phyloP scores from a whole-genome alignment of 2,888 invertebrate genomes.

The Scaptomyza polygonia region DNA sequence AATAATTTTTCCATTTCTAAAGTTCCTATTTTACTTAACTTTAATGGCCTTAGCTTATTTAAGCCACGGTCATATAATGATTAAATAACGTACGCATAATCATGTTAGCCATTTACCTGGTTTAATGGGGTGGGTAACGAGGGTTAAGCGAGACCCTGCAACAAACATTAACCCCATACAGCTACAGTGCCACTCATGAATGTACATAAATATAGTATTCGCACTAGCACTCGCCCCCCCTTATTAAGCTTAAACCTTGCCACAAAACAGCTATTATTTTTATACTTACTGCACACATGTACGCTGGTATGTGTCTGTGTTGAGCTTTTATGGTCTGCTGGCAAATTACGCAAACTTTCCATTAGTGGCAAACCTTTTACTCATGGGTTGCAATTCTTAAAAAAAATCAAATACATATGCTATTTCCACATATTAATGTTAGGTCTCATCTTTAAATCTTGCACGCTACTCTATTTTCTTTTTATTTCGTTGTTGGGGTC shows the following conservation, averaged over 20 bases:
- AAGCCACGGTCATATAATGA: conserved; percentile 5
- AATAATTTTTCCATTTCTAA: not conserved
- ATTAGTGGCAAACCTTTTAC: conserved; percentile 55
- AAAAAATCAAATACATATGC: conserved; percentile 26
- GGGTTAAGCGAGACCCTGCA: conserved; percentile 43
- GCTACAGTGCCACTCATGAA: conserved; percentile 51
- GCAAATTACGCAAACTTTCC: conserved; percentile 74
- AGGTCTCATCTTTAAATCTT: conserved; percentile 4
- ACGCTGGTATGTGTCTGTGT: conserved; percentile 21
- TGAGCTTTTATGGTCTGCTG: conserved; percentile 71
- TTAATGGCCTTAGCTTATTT: not conserved
- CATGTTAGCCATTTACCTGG: conserved; percentile 35
- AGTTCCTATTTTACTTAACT: not conserved
- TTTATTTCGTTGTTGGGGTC: conserved; percentile 34
- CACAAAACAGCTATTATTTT: conserved; percentile 60
- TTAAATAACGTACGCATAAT: conserved; percentile 27
- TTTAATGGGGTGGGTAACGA: not conserved
- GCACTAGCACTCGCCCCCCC: not conserved
- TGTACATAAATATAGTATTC: conserved; percentile 38
- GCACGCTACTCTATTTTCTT: not conserved
- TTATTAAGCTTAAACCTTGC: conserved; percentile 14
- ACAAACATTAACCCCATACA: conserved; percentile 68
- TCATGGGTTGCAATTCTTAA: conserved; percentile 36
- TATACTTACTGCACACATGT: conserved; percentile 55
- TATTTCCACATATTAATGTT: conserved; percentile 9